phyloP scores from a whole-genome alignment of 2,113 vertebrate genomes.

The Pseudois nayaur region DNA sequence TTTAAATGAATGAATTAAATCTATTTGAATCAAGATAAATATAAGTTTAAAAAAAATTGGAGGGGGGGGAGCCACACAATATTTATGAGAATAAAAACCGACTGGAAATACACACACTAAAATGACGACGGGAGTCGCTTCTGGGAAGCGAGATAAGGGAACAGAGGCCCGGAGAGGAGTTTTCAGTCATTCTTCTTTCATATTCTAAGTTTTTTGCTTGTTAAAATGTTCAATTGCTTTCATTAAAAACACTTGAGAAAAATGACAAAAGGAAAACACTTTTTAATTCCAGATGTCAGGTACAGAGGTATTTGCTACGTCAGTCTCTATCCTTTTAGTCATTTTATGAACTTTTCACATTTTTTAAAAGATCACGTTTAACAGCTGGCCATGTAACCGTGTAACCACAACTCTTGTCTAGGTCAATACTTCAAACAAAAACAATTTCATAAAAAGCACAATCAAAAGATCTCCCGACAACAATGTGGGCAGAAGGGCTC shows the following conservation, averaged over 20 bases:
- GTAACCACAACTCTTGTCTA: neutral
- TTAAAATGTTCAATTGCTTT: neutral
- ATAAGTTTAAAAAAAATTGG: neutral
- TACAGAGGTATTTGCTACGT: neutral
- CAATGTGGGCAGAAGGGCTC: neutral
- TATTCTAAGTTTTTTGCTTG: neutral
- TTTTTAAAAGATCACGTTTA: neutral
- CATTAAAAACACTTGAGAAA: neutral
- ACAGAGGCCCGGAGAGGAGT: neutral
- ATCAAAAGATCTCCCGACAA: neutral
- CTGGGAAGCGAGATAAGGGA: neutral
- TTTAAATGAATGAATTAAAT: neutral
- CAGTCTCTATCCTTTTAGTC: neutral
- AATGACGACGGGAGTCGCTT: neutral
- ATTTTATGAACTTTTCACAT: neutral
- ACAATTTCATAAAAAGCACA: conserved; percentile 21
- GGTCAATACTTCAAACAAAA: neutral
- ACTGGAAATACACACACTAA: neutral
- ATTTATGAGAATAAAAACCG: neutral
- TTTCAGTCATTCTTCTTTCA: neutral
- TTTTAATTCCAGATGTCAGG: neutral
- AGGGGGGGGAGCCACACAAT: neutral
- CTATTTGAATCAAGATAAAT: neutral
- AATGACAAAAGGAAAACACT: neutral
- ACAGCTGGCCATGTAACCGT: neutral